Evolutionary conservation across 1,140 invertebrate genomes (phyloP).

Genomic region (Pteromalus puparum): DNA sequence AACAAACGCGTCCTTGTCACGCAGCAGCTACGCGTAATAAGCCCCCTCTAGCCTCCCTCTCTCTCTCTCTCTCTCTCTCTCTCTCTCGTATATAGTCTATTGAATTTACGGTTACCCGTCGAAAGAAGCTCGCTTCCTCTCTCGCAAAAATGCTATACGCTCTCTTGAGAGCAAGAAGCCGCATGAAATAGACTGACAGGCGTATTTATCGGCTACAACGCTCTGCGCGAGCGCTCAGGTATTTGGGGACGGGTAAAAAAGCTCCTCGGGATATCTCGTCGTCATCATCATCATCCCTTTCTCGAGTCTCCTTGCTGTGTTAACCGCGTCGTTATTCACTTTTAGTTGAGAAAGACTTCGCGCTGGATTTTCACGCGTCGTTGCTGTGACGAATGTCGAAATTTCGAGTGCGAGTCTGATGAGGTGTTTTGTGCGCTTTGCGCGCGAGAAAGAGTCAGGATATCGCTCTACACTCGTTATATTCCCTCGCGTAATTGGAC

Average conservation of each 20-base stretch:
- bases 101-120: conserved; percentile 34
- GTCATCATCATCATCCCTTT: background rate
- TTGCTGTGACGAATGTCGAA: conserved; percentile 1
- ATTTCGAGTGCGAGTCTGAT: conserved; percentile 5
- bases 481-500: background rate
- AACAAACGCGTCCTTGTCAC: background rate
- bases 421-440: background rate
- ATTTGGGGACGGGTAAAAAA: background rate
- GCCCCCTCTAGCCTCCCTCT: too few relatives aligned
- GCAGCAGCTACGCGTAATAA: background rate
- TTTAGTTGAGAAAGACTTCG: background rate
- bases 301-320: background rate
- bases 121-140: background rate
- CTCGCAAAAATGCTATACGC: background rate
- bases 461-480: background rate
- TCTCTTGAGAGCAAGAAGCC: background rate
- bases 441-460: too few relatives aligned
- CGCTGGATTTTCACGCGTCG: background rate
- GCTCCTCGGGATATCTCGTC: background rate
- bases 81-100: conserved; percentile 5
- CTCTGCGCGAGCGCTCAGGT: background rate
- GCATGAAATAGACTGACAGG: conserved; percentile 23
- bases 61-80: too few relatives aligned
- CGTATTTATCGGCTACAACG: conserved; percentile 18
- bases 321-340: conserved; percentile 13